These are phyloP conservation scores for Varanus komodoensis DNA, from an alignment of 2,113 vertebrate genomes.

Conservation along the genomic window DNA sequence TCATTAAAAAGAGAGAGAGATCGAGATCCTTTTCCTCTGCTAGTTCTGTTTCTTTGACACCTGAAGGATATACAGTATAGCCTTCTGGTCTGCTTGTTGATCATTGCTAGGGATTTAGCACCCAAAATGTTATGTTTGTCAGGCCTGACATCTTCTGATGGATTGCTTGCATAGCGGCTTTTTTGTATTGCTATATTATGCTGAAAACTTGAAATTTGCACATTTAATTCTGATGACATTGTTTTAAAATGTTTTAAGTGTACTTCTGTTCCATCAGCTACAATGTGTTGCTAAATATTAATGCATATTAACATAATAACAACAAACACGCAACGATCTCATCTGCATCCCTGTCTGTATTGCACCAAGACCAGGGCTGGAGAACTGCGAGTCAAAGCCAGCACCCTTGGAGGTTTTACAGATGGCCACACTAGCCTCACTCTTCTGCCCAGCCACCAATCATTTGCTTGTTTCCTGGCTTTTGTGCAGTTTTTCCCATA, in stretches of 20 bases:
- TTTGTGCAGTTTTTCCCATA: too few relatives aligned
- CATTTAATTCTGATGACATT: background rate
- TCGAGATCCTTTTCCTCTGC: background rate
- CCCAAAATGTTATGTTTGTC: background rate
- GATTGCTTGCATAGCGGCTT: background rate
- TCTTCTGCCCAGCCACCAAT: too few relatives aligned
- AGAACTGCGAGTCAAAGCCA: too few relatives aligned
- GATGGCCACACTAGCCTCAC: too few relatives aligned
- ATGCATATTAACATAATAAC: background rate
- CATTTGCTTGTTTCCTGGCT: too few relatives aligned
- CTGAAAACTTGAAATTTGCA: background rate
- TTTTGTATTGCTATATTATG: background rate
- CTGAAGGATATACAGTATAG: background rate
- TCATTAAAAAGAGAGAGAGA: background rate
- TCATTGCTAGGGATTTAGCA: conserved; percentile 5
- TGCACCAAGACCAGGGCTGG: background rate
- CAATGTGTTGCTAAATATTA: background rate
- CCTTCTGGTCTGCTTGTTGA: background rate
- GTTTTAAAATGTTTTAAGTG: background rate
- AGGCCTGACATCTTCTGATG: too few relatives aligned
- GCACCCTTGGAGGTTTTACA: too few relatives aligned
- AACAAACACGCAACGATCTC: background rate
- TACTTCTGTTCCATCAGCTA: background rate
- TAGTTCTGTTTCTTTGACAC: background rate
- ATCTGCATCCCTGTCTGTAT: background rate